Base-by-base conservation (phyloP, 2,888 invertebrate species). In the Augiades crinisus region DNA sequence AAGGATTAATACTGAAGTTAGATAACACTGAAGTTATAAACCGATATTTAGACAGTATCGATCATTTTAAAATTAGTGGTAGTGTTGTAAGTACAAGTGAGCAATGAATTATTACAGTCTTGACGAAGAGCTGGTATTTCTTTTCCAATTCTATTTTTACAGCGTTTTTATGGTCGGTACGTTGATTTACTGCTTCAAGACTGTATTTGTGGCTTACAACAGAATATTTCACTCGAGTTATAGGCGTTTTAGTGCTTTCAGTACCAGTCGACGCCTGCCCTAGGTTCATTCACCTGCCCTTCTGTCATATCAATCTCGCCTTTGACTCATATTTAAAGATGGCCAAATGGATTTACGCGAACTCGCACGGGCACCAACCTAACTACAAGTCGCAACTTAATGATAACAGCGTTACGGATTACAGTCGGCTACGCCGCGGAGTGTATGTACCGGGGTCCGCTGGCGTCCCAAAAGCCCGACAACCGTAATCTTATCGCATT, bases 401-500 rank as follows among this genome's bases (percentile, higher is more conserved):
- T 16, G 40, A 40, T 38, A 40, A 40, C 52, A 40, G 19, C 21
- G 38, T 49, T 22, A 40, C 34, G 24, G 49, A 43, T 46, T 17
- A 27, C 37, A n/a, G 10, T 1, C 22, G 14, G 14, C 33, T 14
- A 21, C 43, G 21, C 38, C 47, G 31, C 2, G 10, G 13, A 14
- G 21, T 49, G 37, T 12, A 19, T 27, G 27, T 13, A 27, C 24
- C 31, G 34, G 47, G 47, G 19, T n/a, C 40, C 49, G 49, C 40
- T 41, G 43, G 41, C 43, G 33, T 41, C 16, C 50, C 50, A 34
- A 50, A 68, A 66, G 62, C 68, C 64, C 68, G 69, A 62, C 63
- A 71, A 65, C 70, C 69, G 76, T 83, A 85, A 85, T 86, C 86
- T 87, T 84, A 86, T 86, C 86, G 78, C 76, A 76, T 79, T 79